Evolutionary conservation across 2,113 vertebrate species (phyloP).

Genomic region (Toxotes chatareus): DNA sequence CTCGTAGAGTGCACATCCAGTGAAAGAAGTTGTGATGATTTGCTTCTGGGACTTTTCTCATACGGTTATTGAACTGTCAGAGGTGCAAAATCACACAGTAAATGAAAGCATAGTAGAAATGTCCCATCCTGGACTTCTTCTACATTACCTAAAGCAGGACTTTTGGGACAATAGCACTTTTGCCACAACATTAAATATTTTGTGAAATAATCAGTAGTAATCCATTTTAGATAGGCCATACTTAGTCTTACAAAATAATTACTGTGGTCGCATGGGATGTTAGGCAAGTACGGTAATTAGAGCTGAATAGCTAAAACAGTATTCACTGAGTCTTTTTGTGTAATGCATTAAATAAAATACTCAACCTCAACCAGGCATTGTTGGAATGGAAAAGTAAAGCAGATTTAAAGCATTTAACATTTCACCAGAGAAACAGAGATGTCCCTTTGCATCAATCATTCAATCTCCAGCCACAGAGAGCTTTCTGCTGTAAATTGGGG

Average conservation of each 20-base stretch:
- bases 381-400: conserved; percentile 9
- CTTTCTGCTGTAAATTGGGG: conserved; percentile 65
- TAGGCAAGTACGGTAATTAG: conserved; percentile 7
- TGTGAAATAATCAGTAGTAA: conserved; percentile 5
- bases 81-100: not conserved
- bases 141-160: not conserved
- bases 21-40: not conserved
- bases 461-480: conserved; percentile 47
- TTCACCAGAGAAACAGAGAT: conserved; percentile 39
- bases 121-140: not conserved
- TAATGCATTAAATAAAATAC: conserved; percentile 24
- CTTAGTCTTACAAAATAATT: conserved; percentile 9
- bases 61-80: not conserved
- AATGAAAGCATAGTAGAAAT: not conserved
- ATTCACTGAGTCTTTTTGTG: not conserved
- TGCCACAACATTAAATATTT: conserved; percentile 12
- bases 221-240: not conserved
- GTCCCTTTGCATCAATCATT: conserved; percentile 57
- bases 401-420: conserved; percentile 52
- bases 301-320: conserved; percentile 18
- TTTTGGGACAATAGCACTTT: conserved; percentile 1
- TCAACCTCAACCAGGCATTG: not conserved
- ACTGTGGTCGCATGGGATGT: conserved; percentile 3
- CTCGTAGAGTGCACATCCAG: not conserved
- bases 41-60: not conserved